Conservation (phyloP, 2,113 vertebrate species). For the Alexandromys fortis region DNA sequence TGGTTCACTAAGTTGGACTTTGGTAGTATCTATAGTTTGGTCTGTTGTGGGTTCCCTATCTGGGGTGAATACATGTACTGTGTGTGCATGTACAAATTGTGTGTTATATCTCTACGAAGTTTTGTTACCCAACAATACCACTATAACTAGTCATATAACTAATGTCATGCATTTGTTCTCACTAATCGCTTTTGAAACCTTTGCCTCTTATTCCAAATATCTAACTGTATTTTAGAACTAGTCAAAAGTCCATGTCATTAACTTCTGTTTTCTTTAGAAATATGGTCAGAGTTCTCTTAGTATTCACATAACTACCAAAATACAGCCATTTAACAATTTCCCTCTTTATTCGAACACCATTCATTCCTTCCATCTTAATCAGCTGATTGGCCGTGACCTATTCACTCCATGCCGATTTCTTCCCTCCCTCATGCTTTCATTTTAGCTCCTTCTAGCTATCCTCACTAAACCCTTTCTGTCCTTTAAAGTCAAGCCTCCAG, state of each 20-base stretch:
- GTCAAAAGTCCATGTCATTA: not conserved
- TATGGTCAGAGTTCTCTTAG: not conserved
- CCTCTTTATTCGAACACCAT: not conserved
- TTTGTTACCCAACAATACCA: not conserved
- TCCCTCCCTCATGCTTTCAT: not conserved
- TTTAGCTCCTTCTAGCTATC: not conserved
- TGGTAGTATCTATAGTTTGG: not conserved
- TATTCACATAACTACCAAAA: not conserved
- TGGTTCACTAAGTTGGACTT: not conserved
- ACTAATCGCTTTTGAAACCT: not conserved
- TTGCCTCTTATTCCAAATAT: constrained; percentile 13
- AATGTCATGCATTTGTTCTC: not conserved
- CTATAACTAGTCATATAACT: not conserved
- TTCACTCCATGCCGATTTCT: not conserved
- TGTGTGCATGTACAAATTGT: not conserved
- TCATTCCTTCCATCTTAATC: not conserved
- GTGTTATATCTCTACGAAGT: not conserved
- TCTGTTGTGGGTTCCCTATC: not conserved
- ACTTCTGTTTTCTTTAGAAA: not conserved
- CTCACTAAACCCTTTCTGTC: not conserved
- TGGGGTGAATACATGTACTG: not conserved
- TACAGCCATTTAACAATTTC: not conserved
- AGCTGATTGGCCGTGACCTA: not conserved
- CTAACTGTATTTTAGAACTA: constrained; percentile 24
- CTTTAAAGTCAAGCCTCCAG: constrained; percentile 3